Conservation (phyloP, 2,797 vertebrate genomes). For the Gallinago solitaria region DNA sequence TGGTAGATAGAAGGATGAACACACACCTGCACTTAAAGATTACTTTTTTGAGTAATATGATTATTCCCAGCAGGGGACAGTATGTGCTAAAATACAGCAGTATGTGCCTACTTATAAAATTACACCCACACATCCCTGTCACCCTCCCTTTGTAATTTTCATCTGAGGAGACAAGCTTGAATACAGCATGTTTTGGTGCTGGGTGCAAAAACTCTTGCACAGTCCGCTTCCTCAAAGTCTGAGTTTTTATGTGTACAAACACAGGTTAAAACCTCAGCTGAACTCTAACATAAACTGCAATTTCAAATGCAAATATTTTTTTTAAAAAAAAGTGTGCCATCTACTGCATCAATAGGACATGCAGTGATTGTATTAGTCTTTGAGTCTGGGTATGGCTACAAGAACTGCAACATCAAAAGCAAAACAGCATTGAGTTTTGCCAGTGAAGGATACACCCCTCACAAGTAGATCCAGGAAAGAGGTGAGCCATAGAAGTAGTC, state of each 20-base stretch:
- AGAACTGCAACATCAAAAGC: not conserved
- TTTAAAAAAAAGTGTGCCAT: not conserved
- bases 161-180: not conserved
- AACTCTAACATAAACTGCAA: not conserved
- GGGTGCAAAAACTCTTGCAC: not conserved
- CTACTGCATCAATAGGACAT: not conserved
- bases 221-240: not conserved
- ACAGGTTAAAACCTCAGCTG: not conserved
- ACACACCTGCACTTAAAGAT: not conserved
- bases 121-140: conserved; percentile 14
- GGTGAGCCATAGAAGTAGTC: not conserved
- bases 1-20: not conserved
- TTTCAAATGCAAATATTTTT: not conserved
- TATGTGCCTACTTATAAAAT: conserved; percentile 15
- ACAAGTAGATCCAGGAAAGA: not conserved
- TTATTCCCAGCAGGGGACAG: conserved; percentile 61
- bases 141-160: not conserved
- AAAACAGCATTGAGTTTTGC: not conserved
- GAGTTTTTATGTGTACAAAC: not conserved
- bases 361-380: not conserved
- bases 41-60: not conserved
- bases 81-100: conserved; percentile 55
- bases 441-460: not conserved
- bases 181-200: not conserved
- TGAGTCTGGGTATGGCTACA: not conserved